Base-by-base conservation (phyloP, 2,888 invertebrate species). In the Myopa testacea region DNA sequence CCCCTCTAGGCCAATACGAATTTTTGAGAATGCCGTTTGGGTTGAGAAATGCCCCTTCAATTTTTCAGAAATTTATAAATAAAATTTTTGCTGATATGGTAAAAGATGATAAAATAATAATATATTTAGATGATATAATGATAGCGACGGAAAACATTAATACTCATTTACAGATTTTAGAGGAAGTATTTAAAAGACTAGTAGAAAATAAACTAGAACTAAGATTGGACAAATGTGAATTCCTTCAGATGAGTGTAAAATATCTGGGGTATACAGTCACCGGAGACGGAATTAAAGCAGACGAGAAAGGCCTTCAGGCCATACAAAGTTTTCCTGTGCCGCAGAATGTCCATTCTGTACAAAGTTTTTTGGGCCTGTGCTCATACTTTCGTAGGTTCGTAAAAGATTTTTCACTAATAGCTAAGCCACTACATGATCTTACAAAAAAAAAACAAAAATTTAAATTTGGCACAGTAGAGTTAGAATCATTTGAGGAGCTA, bases 121-220 rank as follows among this genome's bases (percentile, higher is more conserved):
- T 84, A 60, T 84, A 84, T 79, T 78, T 83, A 70, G 83, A 84
- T 65, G 84, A 84, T 67, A 80, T 84, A 34, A 70, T 84, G 75
- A 78, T 83, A 7, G 80, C 81, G 6, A 81, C 81, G 3, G 67
- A 68, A 50, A 73, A 78, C 7, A 8, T 71, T 12, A 7, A 12
- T 4, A 37, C 19, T 10, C 70, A 79, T 72, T 82, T 80, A 60
- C 76, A 65, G 62, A 79, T 78, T 40, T 78, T 81, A 19, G 74
- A 60, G 16, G 60, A 78, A 75, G 82, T 82, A 26, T 70, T 83
- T 16, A 74, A 79, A 34, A 69, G 79, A 34, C 75, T 83, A 16
- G 38, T 55, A 8, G 16, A 10, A 71, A 71, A 55, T 8, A 55
- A 71, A 16, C 55, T 71, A 0, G 70, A 55, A 14, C 14, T 58